Evolutionary conservation across 2,113 vertebrate genomes (phyloP).

Genomic region (Serranochromis macrocephalus): DNA sequence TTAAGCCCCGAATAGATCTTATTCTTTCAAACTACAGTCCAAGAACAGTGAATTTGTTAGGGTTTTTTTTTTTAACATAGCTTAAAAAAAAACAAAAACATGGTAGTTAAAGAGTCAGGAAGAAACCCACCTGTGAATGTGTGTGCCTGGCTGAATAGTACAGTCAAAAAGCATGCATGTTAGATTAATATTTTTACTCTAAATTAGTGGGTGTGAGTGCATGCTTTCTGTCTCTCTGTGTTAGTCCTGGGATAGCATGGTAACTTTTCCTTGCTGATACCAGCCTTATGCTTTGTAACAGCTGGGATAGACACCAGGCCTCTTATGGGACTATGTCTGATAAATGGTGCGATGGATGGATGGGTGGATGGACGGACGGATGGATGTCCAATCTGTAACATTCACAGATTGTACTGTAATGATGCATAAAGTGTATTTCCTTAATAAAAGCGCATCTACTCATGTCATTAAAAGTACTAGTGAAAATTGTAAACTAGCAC

Average conservation of each 20-base stretch:
- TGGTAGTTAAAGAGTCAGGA: not conserved
- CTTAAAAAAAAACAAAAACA: not conserved
- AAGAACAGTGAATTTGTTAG: not conserved
- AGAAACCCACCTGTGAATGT: not conserved
- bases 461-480: not conserved
- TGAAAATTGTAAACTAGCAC: not conserved
- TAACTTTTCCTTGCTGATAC: not conserved
- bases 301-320: not conserved
- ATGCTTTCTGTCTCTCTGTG: not conserved
- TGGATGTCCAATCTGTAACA: not conserved
- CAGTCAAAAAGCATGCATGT: not conserved
- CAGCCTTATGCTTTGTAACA: not conserved
- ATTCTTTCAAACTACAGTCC: not conserved
- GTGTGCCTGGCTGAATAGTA: not conserved
- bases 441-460: not conserved
- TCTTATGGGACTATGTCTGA: not conserved
- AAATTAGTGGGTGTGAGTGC: not conserved
- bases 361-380: not conserved
- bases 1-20: conserved; percentile 26
- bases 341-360: not conserved
- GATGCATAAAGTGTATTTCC: not conserved
- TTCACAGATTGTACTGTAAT: not conserved
- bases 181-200: not conserved
- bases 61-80: accelerated
- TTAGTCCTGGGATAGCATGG: not conserved